Base-by-base conservation (phyloP, 2,888 invertebrate genomes). In the Thysanoteuthis rhombus region DNA sequence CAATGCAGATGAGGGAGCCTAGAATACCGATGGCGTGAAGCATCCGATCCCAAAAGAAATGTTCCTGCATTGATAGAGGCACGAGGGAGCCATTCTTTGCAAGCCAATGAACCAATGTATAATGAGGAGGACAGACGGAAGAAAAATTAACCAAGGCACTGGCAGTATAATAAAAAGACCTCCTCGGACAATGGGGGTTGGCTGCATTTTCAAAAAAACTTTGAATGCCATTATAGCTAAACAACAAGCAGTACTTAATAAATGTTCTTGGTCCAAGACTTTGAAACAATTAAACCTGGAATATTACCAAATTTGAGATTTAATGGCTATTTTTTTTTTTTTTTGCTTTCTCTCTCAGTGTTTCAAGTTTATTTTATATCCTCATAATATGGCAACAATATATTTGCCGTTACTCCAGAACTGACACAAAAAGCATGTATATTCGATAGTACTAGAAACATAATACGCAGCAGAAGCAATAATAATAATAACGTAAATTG, bases 1-100 rank as follows among this genome's bases (percentile, higher is more conserved):
- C 75, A 36, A 75, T 75, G 75, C 75, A 75, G n/a, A 75, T 75
- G 6, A 75, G 75, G n/a, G 75, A 36, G n/a, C 75, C 75, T 75
- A 75, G n/a, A 75, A 75, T 75, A 75, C 75, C n/a, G n/a, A 75
- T 75, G 75, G 75, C n/a, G 75, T 75, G n/a, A 75, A 75, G 75
- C 75, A 75, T 75, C 75, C 36, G 75, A 75, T 75, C 75, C 75
- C 75, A 75, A n/a, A 36, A 75, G 12, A 75, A 75, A 75, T 75
- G 16, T 75, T n/a, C n/a, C n/a, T 75, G 75, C 75, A 75, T 75
- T 75, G 75, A 75, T 75, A 75, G n/a, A 75, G n/a, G n/a, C 75
- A 75, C 75, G 36, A 75, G n/a, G 75, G n/a, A 75, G 75, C 75
- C 75, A 75, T 75, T 75, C 75, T 75, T 75, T 75, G 16, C n/a